Conservation (phyloP, 2,113 vertebrate species). For the Salvator merianae region DNA sequence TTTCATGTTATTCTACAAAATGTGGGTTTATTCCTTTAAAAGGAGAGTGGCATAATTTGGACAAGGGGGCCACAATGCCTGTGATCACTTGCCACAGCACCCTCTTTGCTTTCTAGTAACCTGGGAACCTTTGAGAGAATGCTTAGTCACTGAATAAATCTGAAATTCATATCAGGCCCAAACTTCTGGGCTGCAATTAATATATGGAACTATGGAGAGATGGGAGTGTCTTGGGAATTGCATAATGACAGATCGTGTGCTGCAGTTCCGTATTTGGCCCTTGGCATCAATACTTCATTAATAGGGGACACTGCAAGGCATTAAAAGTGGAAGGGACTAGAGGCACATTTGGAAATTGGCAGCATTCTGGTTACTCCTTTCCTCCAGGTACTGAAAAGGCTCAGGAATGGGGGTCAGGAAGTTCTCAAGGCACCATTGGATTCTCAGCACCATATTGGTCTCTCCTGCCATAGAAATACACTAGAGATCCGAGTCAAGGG, state of each 20-base stretch:
- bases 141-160: not conserved
- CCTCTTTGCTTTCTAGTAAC: not conserved
- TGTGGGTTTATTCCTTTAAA: not conserved
- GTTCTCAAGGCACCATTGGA: no score
- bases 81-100: not conserved
- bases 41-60: not conserved
- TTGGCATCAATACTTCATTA: not conserved
- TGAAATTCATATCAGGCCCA: not conserved
- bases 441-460: no score
- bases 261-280: not conserved
- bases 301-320: not conserved
- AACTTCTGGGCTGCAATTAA: not conserved
- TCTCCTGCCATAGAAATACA: not conserved
- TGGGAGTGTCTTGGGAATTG: not conserved
- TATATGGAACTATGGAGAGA: not conserved
- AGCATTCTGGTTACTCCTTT: no score
- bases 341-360: no score
- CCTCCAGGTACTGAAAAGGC: no score
- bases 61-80: no score
- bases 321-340: no score
- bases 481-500: not conserved
- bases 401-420: no score
- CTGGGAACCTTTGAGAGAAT: not conserved
- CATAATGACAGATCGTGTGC: not conserved
- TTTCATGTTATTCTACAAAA: not conserved